Evolutionary conservation across 2,113 vertebrate genomes (phyloP).

Genomic region (Pungitius pungitius): DNA sequence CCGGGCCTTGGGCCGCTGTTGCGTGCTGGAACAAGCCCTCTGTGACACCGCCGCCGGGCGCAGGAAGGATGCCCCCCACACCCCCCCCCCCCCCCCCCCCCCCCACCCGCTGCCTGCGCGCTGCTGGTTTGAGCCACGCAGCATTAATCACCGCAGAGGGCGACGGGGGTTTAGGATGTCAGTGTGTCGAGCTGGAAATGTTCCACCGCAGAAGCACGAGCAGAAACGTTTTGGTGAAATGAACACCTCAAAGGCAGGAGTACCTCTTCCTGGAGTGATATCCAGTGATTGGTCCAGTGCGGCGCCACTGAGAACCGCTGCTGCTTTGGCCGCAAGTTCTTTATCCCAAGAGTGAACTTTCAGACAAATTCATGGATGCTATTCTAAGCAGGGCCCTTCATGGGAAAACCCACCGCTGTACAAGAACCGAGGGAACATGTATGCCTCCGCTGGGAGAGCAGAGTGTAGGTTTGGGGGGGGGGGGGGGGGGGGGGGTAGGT

Average conservation of each 20-base stretch:
- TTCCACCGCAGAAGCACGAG: constrained; percentile 45
- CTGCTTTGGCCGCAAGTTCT: not conserved
- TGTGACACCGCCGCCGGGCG: constrained; percentile 57
- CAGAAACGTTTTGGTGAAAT: too few relatives aligned
- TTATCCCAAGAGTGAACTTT: not conserved
- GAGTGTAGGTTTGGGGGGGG: not conserved
- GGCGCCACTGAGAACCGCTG: too few relatives aligned
- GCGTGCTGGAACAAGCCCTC: constrained; percentile 67
- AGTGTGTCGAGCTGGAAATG: constrained; percentile 47
- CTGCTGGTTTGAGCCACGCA: constrained; percentile 49
- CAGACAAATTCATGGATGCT: not conserved
- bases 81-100: too few relatives aligned
- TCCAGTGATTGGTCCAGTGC: not conserved
- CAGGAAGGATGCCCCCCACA: constrained; percentile 80
- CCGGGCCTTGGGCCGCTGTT: too few relatives aligned
- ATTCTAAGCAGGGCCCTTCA: constrained; percentile 11
- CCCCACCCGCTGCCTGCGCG: constrained; percentile 46
- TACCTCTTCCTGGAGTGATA: constrained; percentile 3
- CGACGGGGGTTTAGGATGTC: constrained; percentile 61
- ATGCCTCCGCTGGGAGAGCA: not conserved
- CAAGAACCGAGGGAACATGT: constrained; percentile 5
- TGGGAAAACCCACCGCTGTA: constrained; percentile 7
- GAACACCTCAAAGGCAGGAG: not conserved
- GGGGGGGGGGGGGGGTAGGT: too few relatives aligned
- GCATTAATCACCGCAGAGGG: constrained; percentile 65